Conservation (phyloP, 1,140 invertebrate species). For the Eulimnadia texana region DNA sequence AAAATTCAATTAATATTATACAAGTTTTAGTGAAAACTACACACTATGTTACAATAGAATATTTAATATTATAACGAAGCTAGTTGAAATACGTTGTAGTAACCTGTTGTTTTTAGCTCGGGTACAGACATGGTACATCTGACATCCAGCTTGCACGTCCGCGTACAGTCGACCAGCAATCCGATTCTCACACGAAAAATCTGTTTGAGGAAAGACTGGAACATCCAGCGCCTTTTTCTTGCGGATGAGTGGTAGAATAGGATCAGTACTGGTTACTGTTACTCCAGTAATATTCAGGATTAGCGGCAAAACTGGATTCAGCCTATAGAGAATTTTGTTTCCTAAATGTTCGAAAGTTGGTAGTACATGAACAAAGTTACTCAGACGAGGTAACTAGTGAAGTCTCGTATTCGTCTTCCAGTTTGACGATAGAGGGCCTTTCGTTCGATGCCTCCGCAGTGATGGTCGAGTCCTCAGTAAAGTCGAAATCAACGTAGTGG, state of each 20-base stretch:
- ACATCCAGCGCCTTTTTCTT: background rate
- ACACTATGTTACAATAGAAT: background rate
- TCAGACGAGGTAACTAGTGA: too few species aligned
- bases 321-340: too few species aligned
- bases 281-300: background rate
- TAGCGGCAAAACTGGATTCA: too few species aligned
- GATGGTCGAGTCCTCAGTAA: too few species aligned
- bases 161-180: constrained; percentile 1
- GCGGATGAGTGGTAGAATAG: background rate
- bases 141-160: background rate
- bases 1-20: background rate
- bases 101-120: constrained; percentile 5
- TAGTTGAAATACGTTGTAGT: background rate
- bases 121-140: background rate
- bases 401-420: too few species aligned
- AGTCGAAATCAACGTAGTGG: background rate
- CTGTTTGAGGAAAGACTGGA: background rate
- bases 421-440: too few species aligned
- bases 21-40: background rate
- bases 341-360: too few species aligned
- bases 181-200: background rate
- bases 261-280: background rate
- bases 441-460: too few species aligned
- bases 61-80: background rate
- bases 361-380: too few species aligned